Evolutionary conservation across 2,797 vertebrate species (phyloP), one percentile per base, ranked within the genome.

Genomic region (Mormyrops boulengeri): DNA sequence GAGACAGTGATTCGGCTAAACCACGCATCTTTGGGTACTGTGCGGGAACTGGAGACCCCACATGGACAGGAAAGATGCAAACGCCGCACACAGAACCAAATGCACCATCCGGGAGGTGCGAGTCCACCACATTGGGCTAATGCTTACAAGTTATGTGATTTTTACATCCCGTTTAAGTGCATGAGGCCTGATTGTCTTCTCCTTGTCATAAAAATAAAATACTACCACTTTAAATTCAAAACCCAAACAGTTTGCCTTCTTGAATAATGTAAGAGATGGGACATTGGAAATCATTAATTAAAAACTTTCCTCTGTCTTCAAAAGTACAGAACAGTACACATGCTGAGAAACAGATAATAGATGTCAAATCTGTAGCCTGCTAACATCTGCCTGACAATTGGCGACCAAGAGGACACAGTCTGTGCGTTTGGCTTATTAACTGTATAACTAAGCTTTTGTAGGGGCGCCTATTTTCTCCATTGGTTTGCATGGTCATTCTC

Each of bases 401-500:
- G 88, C 87, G 77, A 19, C 26, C 90, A 62, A 26, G 49, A 49
- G 60, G 85, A 49, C 26, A 85, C 57, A 88, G 92, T 90, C 91
- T 93, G 93, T 94, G 92, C 92, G 93, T 94, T 95, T 94, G 89
- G 93, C 91, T 93, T 93, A 94, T 95, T 96, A 95, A 95, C 95
- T 95, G 93, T 22, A 95, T 95, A 95, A 94, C 93, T 94, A 93
- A 93, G 92, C 93, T 93, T 92, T 41, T 44, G 73, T 30, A 69
- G 30, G 92, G 92, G 94, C 93, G 95, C 94, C 94, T 92, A 93
- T 94, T 94, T 91, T 90, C 90, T 92, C 94, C 93, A 92, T 91
- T 66, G 94, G 94, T 17, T 91, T 93, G 91, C 90, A 52, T 53
- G 47, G 80, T 89, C 55, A 87, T 89, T 89, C 49, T 55, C 91